Evolutionary conservation across 2,113 vertebrate genomes (phyloP).

Genomic region (Cyrtonyx montezumae): DNA sequence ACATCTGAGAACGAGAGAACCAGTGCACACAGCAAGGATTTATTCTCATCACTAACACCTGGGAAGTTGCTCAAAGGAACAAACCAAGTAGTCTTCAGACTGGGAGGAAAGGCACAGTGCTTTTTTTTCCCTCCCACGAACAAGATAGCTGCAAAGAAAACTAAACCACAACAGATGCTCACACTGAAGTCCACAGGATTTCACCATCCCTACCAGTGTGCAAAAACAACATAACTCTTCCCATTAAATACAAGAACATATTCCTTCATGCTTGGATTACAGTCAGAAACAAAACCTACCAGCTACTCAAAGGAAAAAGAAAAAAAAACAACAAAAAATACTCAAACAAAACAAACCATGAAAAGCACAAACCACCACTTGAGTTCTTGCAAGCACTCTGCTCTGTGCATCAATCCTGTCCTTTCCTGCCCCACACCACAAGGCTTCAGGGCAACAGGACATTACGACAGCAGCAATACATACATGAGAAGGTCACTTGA

Average conservation of each 20-base stretch:
- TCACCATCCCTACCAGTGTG: background rate
- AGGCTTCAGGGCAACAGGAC: background rate
- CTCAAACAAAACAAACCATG: background rate
- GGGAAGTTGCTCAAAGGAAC: slow-evolving; percentile 34
- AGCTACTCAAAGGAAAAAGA: background rate
- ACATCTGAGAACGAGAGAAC: background rate
- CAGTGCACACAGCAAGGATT: slow-evolving; percentile 27
- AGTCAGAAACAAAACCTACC: background rate
- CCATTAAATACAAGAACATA: background rate
- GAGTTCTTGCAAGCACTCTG: background rate
- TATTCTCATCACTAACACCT: slow-evolving; percentile 64
- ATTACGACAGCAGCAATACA: slow-evolving; percentile 25
- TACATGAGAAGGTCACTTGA: background rate
- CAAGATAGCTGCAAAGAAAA: background rate
- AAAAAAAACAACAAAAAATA: background rate
- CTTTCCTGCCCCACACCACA: background rate
- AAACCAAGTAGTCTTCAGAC: background rate
- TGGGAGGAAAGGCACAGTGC: background rate
- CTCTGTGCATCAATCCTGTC: background rate
- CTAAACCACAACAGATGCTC: slow-evolving; percentile 16
- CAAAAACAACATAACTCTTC: background rate
- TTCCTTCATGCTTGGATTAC: background rate
- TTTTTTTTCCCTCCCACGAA: background rate
- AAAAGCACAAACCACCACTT: slow-evolving; percentile 9
- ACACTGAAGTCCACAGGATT: background rate